Evolutionary conservation across 30 jellyfish, hydroid and myxozoan species (phyloP).

Genomic region (Hydra vulgaris): DNA sequence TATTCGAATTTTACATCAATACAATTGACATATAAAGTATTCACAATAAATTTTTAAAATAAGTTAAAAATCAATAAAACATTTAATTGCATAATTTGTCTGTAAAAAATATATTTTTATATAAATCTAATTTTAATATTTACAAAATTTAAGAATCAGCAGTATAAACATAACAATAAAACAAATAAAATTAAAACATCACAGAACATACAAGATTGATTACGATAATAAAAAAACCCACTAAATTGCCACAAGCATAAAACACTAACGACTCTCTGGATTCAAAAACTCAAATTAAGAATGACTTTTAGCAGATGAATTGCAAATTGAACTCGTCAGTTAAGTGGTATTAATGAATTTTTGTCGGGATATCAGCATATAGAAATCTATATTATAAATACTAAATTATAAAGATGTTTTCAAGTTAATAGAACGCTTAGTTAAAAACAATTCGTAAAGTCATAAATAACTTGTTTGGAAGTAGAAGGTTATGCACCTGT

Average conservation of each 20-base stretch:
- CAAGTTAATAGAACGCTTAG: background rate
- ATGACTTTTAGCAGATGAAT: background rate
- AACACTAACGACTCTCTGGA: background rate
- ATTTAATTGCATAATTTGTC: background rate
- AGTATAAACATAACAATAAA: background rate
- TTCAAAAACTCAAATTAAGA: background rate
- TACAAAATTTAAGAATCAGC: background rate
- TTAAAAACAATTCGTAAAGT: background rate
- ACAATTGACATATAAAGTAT: background rate
- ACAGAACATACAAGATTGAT: background rate
- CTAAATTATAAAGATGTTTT: background rate
- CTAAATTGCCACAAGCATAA: background rate
- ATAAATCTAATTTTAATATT: no score
- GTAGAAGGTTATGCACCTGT: conserved; percentile 12
- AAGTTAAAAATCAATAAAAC: background rate
- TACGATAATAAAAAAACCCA: background rate
- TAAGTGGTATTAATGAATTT: background rate
- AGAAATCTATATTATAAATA: no score
- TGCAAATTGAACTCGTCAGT: background rate
- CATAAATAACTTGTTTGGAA: background rate
- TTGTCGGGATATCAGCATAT: background rate
- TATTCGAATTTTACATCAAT: no score
- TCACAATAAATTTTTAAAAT: no score
- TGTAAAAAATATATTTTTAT: no score
- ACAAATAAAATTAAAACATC: background rate